These are phyloP conservation scores for Thymallus thymallus DNA, from an alignment of 2,113 vertebrate species.

Conservation along the genomic window DNA sequence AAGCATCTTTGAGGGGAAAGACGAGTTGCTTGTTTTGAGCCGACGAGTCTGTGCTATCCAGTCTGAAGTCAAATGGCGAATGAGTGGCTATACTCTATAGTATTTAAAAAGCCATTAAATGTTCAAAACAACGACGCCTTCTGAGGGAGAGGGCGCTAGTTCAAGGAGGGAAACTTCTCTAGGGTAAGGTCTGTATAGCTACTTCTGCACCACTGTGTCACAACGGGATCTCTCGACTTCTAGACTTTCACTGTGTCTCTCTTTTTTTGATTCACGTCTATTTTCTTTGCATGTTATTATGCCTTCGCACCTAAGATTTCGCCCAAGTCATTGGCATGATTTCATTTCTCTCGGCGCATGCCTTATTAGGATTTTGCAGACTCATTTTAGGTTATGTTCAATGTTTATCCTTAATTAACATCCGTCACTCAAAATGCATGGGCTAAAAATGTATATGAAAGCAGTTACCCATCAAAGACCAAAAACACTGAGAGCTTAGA, in stretches of 20 bases:
- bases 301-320: too few relatives aligned
- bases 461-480: too few relatives aligned
- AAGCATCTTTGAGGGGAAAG: background rate
- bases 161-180: background rate
- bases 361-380: background rate
- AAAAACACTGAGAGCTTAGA: too few relatives aligned
- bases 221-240: background rate
- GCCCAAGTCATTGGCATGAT: too few relatives aligned
- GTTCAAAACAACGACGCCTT: background rate
- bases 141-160: background rate
- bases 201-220: background rate
- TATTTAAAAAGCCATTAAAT: background rate
- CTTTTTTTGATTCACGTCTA: background rate
- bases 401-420: too few relatives aligned
- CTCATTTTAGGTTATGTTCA: background rate
- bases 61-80: conserved; percentile 4
- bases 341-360: too few relatives aligned
- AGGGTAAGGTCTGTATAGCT: background rate
- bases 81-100: background rate
- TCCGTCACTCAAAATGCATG: too few relatives aligned
- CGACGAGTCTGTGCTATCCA: background rate
- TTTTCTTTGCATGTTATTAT: too few relatives aligned
- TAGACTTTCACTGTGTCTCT: background rate
- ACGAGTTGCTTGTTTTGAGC: background rate
- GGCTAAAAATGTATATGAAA: too few relatives aligned